Conservation (phyloP, 1,140 invertebrate species). For the Drosophila albomicans region DNA sequence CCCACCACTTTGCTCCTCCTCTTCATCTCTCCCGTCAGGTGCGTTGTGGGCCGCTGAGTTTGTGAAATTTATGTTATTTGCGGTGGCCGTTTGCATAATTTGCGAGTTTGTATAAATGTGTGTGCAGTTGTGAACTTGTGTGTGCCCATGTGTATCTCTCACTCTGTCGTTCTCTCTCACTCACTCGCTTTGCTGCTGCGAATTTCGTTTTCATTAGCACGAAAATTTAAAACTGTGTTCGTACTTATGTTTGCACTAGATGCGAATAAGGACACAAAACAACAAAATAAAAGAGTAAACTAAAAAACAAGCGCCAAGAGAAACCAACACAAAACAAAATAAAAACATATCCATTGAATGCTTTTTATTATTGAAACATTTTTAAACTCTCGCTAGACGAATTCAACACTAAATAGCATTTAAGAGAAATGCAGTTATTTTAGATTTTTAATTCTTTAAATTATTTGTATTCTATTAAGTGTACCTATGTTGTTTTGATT, state of each 20-base stretch:
- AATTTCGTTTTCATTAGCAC: constrained; percentile 73
- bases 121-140: constrained; percentile 19
- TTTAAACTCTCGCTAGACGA: constrained; percentile 23
- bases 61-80: constrained; percentile 82
- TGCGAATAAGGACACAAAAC: constrained; percentile 49
- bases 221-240: constrained; percentile 73
- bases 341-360: not conserved
- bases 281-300: constrained; percentile 15
- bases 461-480: too few species aligned
- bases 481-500: too few species aligned
- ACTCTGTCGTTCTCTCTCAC: not conserved
- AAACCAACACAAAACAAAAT: constrained; percentile 32
- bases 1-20: too few species aligned
- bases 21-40: constrained; percentile 48
- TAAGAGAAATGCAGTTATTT: constrained; percentile 10
- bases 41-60: constrained; percentile 72
- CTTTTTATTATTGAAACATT: constrained; percentile 23
- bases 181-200: not conserved
- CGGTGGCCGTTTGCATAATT: constrained; percentile 82
- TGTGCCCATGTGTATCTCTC: not conserved
- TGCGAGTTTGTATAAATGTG: constrained; percentile 76
- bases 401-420: constrained; percentile 38
- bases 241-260: constrained; percentile 53
- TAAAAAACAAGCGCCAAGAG: not conserved
- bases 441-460: too few species aligned